Base-by-base conservation (phyloP, 2,113 vertebrate genomes). In the Spea multiplicata region DNA sequence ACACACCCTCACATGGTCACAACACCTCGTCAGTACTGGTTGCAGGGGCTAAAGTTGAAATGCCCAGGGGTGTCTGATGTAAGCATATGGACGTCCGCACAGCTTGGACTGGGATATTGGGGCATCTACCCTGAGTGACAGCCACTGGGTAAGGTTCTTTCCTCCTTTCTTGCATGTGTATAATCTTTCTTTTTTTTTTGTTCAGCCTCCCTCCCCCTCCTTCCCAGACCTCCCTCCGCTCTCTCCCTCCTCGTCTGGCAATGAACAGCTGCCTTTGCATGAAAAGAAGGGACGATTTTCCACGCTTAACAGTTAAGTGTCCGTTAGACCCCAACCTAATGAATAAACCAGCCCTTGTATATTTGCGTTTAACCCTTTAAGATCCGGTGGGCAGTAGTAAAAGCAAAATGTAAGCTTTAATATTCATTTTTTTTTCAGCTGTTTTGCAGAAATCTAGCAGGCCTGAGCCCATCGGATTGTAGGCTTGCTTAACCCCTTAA, bases 181-280 rank as follows among this genome's bases (percentile, higher is more conserved):
- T 72, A 44, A 66, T 66, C 44, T 75, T 59, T 66, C 55, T 59
- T 13, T 81, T 86, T 83, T 83, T 81, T 84, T 82, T 70, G 80
- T 68, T 82, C 84, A 82, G 85, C 84, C 78, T 83, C 81, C 81
- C 30, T 2, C 83, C 80, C 81, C 83, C 81, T 83, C 84, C 82
- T 82, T 67, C 82, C 83, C 83, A 86, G 81, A 77, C 89, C 85
- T 85, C 85, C 82, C 84, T 84, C 81, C 85, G 77, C 85, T 82
- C 87, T 82, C 75, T 74, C 66, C 72, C 79, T 81, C 79, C 71
- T 67, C 64, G 84, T 79, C 86, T 86, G 88, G 90, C 88, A 84
- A 90, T 87, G 85, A 89, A 88, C 89, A 90, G 85, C 86, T 90
- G 87, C 86, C 88, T 92, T 89, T 91, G 88, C 86, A 84, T 91